Conservation (phyloP, 2,113 vertebrate species). For the Phalacrocorax aristotelis region DNA sequence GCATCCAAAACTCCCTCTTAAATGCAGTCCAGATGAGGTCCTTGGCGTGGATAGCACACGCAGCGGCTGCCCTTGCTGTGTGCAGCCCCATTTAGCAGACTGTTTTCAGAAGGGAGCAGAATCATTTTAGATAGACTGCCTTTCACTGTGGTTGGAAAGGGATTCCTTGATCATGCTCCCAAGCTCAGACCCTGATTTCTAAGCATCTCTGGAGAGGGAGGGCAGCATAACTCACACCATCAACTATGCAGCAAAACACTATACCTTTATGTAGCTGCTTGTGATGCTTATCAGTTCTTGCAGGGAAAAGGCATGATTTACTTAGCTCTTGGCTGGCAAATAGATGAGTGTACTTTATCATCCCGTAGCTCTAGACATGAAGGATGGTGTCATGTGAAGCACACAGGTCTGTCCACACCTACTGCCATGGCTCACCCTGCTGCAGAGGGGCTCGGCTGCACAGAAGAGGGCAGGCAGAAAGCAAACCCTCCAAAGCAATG, state of each 20-base stretch:
- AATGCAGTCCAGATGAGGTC: background rate
- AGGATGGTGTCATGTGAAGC: background rate
- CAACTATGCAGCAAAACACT: background rate
- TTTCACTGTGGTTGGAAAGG: background rate
- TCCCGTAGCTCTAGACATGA: background rate
- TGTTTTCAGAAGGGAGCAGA: background rate
- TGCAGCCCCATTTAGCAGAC: background rate
- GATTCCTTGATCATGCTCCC: background rate
- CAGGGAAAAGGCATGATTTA: background rate
- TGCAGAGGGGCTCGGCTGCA: background rate
- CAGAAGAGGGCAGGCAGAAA: background rate
- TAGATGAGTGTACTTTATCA: background rate
- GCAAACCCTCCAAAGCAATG: background rate
- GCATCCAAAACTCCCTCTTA: background rate
- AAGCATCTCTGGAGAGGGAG: background rate
- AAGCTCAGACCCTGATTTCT: background rate
- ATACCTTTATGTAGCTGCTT: background rate
- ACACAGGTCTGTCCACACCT: rapidly evolving
- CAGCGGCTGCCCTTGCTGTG: background rate
- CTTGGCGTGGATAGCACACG: rapidly evolving
- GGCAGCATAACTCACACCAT: background rate
- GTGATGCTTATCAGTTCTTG: rapidly evolving
- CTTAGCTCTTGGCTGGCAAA: background rate
- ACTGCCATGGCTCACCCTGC: background rate
- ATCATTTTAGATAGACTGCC: background rate